Percentiles rank a stretch among this genome's conserved stretches.
These are phyloP conservation scores for Scolanthus callimorphus DNA, from an alignment of 92 coral and sea anemone genomes.

Conservation along the genomic window DNA sequence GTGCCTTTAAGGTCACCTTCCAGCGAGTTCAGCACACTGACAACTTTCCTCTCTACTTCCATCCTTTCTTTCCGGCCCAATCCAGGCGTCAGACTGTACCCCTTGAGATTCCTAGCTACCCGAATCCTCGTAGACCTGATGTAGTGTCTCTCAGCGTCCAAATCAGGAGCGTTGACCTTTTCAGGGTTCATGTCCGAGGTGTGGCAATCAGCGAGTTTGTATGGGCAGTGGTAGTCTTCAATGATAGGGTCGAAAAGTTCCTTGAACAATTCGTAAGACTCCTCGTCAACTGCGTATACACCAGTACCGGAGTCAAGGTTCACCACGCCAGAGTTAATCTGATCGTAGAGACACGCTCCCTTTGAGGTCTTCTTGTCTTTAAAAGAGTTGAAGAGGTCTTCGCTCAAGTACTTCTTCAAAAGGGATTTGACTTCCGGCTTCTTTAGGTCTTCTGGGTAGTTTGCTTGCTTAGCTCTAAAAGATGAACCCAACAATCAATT, in stretches of 20 bases:
- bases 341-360: conserved; percentile 34
- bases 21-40: conserved; percentile 41
- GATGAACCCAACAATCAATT: neutral
- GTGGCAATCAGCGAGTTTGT: conserved; percentile 26
- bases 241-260: conserved; percentile 30
- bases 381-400: conserved; percentile 27
- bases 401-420: conserved; percentile 41
- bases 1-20: conserved; percentile 53
- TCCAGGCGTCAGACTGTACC: conserved; percentile 56
- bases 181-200: conserved; percentile 50
- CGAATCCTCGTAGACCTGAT: conserved; percentile 62
- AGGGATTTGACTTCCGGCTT: conserved; percentile 36
- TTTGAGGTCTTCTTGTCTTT: conserved; percentile 40
- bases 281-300: conserved; percentile 49
- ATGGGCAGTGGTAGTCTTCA: conserved; percentile 33
- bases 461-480: conserved; percentile 5
- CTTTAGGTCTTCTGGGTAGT: conserved; percentile 11
- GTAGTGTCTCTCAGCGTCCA: conserved; percentile 45
- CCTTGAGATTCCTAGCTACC: conserved; percentile 56
- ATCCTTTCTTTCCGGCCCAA: conserved; percentile 49
- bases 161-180: conserved; percentile 45
- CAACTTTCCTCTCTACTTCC: conserved; percentile 40
- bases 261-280: conserved; percentile 44
- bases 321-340: conserved; percentile 37
- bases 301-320: conserved; percentile 42